Percentiles rank a stretch among this genome's conserved stretches.
These are phyloP conservation scores for Caradrina clavipalpis DNA, from an alignment of 2,888 invertebrate species.

Conservation along the genomic window DNA sequence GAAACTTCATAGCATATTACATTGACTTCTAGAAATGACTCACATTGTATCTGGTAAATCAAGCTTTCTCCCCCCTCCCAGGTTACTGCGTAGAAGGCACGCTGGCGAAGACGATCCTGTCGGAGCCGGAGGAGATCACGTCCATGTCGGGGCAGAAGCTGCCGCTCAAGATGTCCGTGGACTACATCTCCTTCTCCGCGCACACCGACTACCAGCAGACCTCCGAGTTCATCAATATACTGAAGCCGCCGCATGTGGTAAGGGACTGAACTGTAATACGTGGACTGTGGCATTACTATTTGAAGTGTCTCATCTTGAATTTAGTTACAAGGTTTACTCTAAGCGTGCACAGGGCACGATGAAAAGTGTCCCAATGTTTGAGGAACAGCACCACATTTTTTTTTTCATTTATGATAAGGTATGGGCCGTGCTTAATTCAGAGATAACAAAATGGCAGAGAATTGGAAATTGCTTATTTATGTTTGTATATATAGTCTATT, in stretches of 20 bases:
- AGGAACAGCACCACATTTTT: too few species aligned
- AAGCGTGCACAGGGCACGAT: too few species aligned
- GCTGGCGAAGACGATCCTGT: conserved; percentile 97
- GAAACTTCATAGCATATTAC: too few species aligned
- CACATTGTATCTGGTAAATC: background rate
- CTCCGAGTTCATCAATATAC: conserved; percentile 97
- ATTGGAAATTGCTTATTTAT: too few species aligned
- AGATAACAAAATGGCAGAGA: too few species aligned
- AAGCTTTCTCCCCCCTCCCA: conserved; percentile 62
- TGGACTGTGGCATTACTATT: too few species aligned
- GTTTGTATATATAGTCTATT: background rate
- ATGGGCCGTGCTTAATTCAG: too few species aligned
- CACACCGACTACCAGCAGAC: conserved; percentile 99
- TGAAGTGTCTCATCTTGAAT: too few species aligned
- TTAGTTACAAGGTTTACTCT: too few species aligned
- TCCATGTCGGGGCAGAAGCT: conserved; percentile 99
- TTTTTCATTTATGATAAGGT: too few species aligned
- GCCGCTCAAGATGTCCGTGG: conserved; percentile 99
- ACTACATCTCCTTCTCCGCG: conserved; percentile 99
- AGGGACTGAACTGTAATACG: conserved; percentile 65
- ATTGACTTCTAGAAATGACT: too few species aligned
- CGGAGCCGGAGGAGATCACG: conserved; percentile 99
- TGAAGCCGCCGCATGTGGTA: conserved; percentile 99
- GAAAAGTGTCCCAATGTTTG: too few species aligned
- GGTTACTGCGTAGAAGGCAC: conserved; percentile 98